A percentile compares a stretch with the other conserved stretches of the same genome.
phyloP scores from a whole-genome alignment of 2,113 vertebrate genomes.

The Elephas maximus region DNA sequence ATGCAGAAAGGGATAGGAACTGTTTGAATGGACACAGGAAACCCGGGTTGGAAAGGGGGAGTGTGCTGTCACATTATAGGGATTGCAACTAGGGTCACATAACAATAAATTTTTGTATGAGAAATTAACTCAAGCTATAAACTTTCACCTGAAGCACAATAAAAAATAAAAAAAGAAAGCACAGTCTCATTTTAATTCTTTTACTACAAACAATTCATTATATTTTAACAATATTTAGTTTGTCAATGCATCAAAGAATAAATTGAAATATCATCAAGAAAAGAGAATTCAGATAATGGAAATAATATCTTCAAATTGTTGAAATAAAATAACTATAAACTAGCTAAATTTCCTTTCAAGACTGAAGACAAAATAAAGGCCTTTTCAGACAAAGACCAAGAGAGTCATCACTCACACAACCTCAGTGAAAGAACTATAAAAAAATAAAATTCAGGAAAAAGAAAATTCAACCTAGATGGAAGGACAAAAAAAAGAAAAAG shows the following conservation, averaged over 20 bases:
- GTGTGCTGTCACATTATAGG: too few species aligned
- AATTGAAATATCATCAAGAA: not conserved
- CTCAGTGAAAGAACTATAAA: not conserved
- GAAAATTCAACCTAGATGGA: not conserved
- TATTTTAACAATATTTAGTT: not conserved
- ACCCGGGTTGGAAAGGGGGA: too few species aligned
- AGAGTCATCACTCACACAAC: not conserved
- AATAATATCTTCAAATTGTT: not conserved
- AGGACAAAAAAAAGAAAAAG: not conserved
- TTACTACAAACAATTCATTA: not conserved
- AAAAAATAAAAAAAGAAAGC: not conserved
- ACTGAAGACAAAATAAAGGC: not conserved
- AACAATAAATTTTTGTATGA: too few species aligned
- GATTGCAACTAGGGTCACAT: too few species aligned
- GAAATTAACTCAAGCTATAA: too few species aligned
- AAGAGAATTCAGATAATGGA: constrained; percentile 38
- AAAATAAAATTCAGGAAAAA: not conserved
- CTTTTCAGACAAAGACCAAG: not conserved
- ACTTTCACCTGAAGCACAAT: too few species aligned
- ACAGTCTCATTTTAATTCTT: not conserved
- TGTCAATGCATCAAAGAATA: not conserved
- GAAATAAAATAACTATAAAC: not conserved
- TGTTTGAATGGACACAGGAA: too few species aligned
- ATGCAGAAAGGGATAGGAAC: too few species aligned
- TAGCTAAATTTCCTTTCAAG: constrained; percentile 36